Base-by-base conservation (phyloP, 2,113 vertebrate genomes). In the Girardinichthys multiradiatus region DNA sequence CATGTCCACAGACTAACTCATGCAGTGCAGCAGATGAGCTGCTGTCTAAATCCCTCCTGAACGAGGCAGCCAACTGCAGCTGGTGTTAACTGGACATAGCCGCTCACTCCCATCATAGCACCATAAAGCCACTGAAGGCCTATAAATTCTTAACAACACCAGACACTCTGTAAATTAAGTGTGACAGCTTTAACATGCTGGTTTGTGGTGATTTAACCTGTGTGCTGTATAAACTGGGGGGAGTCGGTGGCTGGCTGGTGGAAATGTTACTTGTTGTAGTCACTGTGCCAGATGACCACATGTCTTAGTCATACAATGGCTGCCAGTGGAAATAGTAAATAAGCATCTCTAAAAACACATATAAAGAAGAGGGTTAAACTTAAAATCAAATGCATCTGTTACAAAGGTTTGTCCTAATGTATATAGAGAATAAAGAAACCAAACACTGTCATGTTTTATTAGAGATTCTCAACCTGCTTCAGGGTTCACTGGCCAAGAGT, bases 1-100 rank as follows among this genome's bases (percentile, higher is more conserved):
- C 60, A 28, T 64, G 70, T 90, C 77, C 81, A 71, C 69, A 77
- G 82, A 85, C 71, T 81, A 80, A 62, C 78, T 17, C 63, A 6
- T 57, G 62, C 26, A 39, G 67, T 4, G 15, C 71, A 59, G 79
- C 85, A 73, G 74, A 86, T 70, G 76, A 80, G 79, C 59, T 19
- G 70, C 74, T 73, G 66, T 79, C 64, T 70, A 79, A 51, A 69
- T 72, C 81, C 85, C 68, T 60, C 60, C 51, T 39, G 64, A 77
- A 84, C 33, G 68, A 82, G 63, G 74, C 75, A 74, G 83, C 84
- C 70, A 87, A 80, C 87, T 87, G 70, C 79, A 86, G 88, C 84
- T 87, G 83, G 82, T 72, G 75, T 29, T 77, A 83, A 75, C 85
- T 77, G 68, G 51, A 61, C 80, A 19, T 70, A 54, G 2, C 27